phyloP scores from a whole-genome alignment of 1,140 invertebrate genomes.

The Cydia amplana region DNA sequence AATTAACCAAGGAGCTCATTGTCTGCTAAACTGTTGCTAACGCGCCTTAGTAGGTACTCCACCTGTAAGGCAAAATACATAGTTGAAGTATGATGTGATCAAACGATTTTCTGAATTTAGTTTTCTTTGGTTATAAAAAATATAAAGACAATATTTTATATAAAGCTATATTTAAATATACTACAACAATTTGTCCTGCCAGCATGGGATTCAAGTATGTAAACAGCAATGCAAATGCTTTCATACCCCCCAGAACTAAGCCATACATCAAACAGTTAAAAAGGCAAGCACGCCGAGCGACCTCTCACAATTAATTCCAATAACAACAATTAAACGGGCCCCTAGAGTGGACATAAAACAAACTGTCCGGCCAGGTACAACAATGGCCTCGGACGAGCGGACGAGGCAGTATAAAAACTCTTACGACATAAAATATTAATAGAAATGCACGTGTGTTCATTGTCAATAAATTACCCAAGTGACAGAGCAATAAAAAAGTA shows the following conservation, averaged over 20 bases:
- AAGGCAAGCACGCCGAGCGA: slow-evolving; percentile 35
- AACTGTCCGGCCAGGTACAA: slow-evolving; percentile 53
- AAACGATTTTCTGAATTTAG: no score
- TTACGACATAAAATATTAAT: slow-evolving; percentile 79
- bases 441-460: slow-evolving; percentile 78
- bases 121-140: no score
- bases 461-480: slow-evolving; percentile 78
- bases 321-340: slow-evolving; percentile 55
- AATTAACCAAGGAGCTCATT: slow-evolving; percentile 55
- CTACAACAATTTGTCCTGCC: background rate
- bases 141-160: no score
- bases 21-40: slow-evolving; percentile 28
- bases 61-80: background rate
- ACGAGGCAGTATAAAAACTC: slow-evolving; percentile 63
- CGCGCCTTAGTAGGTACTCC: background rate
- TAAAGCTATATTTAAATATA: no score
- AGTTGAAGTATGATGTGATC: no score
- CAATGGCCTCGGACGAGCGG: slow-evolving; percentile 52
- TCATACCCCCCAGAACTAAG: slow-evolving; percentile 36
- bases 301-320: slow-evolving; percentile 52
- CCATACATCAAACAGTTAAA: slow-evolving; percentile 34
- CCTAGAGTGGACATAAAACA: slow-evolving; percentile 57
- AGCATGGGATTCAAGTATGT: background rate
- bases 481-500: slow-evolving; percentile 77
- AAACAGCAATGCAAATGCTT: slow-evolving; percentile 35